Percentiles rank a stretch among this genome's conserved stretches.
Evolutionary conservation across 2,797 vertebrate genomes (phyloP).

Genomic region (Rhinoraja longicauda): DNA sequence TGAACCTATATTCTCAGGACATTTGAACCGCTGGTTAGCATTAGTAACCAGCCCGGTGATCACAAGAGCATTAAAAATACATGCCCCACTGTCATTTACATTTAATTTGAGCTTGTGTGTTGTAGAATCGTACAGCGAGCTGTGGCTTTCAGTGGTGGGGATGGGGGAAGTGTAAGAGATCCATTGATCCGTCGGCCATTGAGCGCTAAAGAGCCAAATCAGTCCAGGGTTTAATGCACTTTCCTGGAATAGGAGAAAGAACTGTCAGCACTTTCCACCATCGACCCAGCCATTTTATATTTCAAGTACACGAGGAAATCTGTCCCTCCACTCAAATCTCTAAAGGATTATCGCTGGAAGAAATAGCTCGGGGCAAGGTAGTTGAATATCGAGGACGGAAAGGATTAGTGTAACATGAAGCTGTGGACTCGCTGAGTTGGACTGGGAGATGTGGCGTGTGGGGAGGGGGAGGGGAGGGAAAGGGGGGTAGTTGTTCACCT

Average conservation of each 20-base stretch:
- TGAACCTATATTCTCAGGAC: too few species aligned
- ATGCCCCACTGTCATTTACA: neutral
- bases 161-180: neutral
- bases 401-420: neutral
- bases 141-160: neutral
- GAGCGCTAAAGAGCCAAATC: neutral
- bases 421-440: neutral
- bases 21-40: neutral
- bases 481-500: neutral
- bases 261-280: neutral
- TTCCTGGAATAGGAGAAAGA: too few species aligned
- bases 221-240: neutral
- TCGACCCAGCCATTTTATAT: neutral
- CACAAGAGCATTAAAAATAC: neutral
- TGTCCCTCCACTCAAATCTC: neutral
- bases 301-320: neutral
- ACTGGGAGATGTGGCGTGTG: neutral
- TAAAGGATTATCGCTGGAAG: too few species aligned
- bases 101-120: neutral
- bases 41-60: neutral
- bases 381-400: neutral
- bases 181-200: neutral
- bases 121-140: neutral
- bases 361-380: neutral
- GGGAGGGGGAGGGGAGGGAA: too few species aligned